phyloP scores from a whole-genome alignment of 2,888 invertebrate genomes.

The Drosophila aldrichi region DNA sequence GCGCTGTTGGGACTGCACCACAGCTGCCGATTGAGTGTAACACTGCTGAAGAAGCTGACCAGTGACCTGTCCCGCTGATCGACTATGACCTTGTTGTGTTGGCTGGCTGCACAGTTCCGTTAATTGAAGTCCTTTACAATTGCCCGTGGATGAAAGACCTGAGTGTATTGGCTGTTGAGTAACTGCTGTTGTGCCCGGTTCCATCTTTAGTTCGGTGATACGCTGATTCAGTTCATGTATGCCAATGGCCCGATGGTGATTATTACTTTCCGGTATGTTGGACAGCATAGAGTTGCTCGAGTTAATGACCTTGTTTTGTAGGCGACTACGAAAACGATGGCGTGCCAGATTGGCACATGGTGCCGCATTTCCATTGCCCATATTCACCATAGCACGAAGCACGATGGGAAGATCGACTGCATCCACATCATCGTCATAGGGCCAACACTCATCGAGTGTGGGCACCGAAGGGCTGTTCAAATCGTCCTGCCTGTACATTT shows the following conservation, averaged over 20 bases:
- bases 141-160: not conserved
- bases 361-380: conserved; percentile 80
- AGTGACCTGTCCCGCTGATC: not conserved
- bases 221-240: conserved; percentile 89
- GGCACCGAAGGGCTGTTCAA: conserved; percentile 43
- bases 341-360: conserved; percentile 60
- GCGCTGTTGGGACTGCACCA: conserved; percentile 84
- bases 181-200: conserved; percentile 83
- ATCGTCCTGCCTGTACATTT: conserved; percentile 46
- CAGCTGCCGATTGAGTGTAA: conserved; percentile 41
- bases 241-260: conserved; percentile 80
- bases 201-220: conserved; percentile 91
- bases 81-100: not conserved
- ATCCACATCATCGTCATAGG: conserved; percentile 87
- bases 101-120: conserved; percentile 85
- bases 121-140: conserved; percentile 22
- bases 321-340: conserved; percentile 88
- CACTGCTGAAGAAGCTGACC: not conserved
- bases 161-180: conserved; percentile 5
- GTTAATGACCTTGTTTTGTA: conserved; percentile 87
- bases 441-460: conserved; percentile 86
- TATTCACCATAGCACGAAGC: conserved; percentile 92
- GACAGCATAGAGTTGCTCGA: conserved; percentile 82
- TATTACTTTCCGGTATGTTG: conserved; percentile 83
- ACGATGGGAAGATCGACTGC: conserved; percentile 91